Conservation (phyloP, 2,113 vertebrate genomes). For the Larimichthys polyactis region DNA sequence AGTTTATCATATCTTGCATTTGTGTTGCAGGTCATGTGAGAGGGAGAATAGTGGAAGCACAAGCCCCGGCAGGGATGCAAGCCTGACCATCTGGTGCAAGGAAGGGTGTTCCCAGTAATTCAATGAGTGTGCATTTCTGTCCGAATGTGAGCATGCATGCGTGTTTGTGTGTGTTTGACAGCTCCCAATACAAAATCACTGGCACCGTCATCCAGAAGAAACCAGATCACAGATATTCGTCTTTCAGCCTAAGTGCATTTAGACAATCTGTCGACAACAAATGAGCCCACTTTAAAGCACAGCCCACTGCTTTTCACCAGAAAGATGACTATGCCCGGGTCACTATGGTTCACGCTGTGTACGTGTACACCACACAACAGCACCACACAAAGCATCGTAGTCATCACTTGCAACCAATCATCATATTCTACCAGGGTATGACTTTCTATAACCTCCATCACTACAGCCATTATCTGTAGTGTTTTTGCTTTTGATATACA, state of each 20-base stretch:
- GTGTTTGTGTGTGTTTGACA: constrained; percentile 29
- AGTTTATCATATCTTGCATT: not conserved
- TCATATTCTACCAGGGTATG: constrained; percentile 16
- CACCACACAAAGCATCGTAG: constrained; percentile 35
- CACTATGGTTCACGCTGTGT: constrained; percentile 14
- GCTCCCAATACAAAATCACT: constrained; percentile 14
- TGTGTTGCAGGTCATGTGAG: constrained; percentile 9
- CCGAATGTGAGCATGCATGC: not conserved
- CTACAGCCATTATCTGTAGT: constrained; percentile 21
- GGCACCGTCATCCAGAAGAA: constrained; percentile 31
- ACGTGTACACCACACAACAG: constrained; percentile 2
- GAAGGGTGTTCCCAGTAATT: constrained; percentile 42
- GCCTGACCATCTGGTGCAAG: constrained; percentile 63
- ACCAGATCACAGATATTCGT: constrained; percentile 34
- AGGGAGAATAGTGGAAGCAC: not conserved
- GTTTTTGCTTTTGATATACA: constrained; percentile 18
- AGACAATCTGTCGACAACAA: constrained; percentile 40
- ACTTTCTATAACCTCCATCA: constrained; percentile 46
- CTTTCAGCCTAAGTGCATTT: constrained; percentile 36
- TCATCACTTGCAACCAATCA: constrained; percentile 41
- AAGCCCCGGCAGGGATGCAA: constrained; percentile 44
- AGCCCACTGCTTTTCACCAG: constrained; percentile 41
- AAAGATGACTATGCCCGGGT: constrained; percentile 15
- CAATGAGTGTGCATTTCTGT: constrained; percentile 20
- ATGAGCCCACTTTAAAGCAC: constrained; percentile 34